Percentiles rank a stretch among this genome's conserved stretches.
phyloP scores from a whole-genome alignment of 1,140 invertebrate genomes.

The Pseudoatta argentina region DNA sequence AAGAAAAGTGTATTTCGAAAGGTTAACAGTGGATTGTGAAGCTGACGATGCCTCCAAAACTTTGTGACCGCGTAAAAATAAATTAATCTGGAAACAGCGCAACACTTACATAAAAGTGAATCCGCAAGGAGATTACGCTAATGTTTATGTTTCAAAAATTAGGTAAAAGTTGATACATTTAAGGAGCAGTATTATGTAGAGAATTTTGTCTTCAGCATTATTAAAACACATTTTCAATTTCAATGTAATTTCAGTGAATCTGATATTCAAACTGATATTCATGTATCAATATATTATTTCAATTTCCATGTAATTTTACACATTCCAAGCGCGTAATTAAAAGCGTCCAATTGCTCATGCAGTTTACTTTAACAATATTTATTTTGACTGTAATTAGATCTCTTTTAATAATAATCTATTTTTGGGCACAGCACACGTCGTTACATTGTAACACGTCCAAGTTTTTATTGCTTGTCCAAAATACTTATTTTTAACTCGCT shows the following conservation, averaged over 20 bases:
- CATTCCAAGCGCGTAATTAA: conserved; percentile 28
- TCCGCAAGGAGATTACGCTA: not conserved
- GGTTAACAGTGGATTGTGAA: not conserved
- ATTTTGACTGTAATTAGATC: conserved; percentile 38
- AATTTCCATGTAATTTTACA: conserved; percentile 24
- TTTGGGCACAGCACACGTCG: not conserved
- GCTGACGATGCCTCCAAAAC: not conserved
- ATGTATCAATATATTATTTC: conserved; percentile 37
- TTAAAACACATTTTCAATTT: conserved; percentile 42
- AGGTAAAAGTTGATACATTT: not conserved
- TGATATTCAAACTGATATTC: not conserved
- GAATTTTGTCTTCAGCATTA: conserved; percentile 25
- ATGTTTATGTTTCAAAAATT: not conserved
- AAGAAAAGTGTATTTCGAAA: conserved; percentile 69
- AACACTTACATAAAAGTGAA: not conserved
- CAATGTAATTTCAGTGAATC: conserved; percentile 1
- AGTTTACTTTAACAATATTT: conserved; percentile 23
- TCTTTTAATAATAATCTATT: conserved; percentile 30
- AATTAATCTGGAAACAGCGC: not conserved
- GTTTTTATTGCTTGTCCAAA: conserved; percentile 23
- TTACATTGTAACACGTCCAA: not conserved
- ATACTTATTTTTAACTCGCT: conserved; percentile 38
- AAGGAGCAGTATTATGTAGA: not conserved
- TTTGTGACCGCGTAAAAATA: conserved; percentile 5
- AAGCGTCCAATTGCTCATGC: conserved; percentile 31